A percentile compares a stretch with the other conserved stretches of the same genome.
Conservation (phyloP, 2,888 invertebrate species). For the Boloria euphrosyne region DNA sequence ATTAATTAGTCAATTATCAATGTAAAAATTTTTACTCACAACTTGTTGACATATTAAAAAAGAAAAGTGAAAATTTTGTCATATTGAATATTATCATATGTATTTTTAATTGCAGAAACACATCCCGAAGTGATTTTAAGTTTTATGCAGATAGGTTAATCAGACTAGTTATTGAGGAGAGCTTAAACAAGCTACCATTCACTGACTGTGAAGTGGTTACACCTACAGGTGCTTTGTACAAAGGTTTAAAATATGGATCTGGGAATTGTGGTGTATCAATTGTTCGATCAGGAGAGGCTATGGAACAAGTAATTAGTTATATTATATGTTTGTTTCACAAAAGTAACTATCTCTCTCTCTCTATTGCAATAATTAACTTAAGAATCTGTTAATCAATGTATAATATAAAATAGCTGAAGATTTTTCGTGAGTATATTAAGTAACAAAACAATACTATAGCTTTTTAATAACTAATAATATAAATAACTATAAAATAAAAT, state of each 20-base stretch:
- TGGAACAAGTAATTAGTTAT: slow-evolving; percentile 87
- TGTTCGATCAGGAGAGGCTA: slow-evolving; percentile 96
- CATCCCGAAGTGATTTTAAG: slow-evolving; percentile 96
- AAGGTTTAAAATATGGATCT: slow-evolving; percentile 96
- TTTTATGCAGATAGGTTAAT: slow-evolving; percentile 99
- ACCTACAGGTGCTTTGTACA: slow-evolving; percentile 94
- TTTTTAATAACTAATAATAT: neutral
- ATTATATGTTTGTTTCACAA: neutral
- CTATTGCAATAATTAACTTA: neutral
- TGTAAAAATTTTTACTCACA: too few relatives aligned
- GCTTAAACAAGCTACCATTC: slow-evolving; percentile 97
- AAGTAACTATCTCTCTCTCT: neutral
- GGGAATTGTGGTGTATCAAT: slow-evolving; percentile 99
- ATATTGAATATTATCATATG: too few relatives aligned
- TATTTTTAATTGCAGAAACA: slow-evolving; percentile 85
- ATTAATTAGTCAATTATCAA: too few relatives aligned
- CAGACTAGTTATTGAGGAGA: slow-evolving; percentile 98
- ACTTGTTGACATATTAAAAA: too few relatives aligned
- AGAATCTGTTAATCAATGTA: neutral
- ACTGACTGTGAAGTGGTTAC: slow-evolving; percentile 94
- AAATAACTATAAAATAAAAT: neutral
- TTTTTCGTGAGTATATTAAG: too few relatives aligned
- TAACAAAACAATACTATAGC: too few relatives aligned
- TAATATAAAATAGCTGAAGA: too few relatives aligned
- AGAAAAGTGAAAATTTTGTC: too few relatives aligned